Conservation (phyloP, 2,113 vertebrate genomes). For the Sylvilagus bachmani region DNA sequence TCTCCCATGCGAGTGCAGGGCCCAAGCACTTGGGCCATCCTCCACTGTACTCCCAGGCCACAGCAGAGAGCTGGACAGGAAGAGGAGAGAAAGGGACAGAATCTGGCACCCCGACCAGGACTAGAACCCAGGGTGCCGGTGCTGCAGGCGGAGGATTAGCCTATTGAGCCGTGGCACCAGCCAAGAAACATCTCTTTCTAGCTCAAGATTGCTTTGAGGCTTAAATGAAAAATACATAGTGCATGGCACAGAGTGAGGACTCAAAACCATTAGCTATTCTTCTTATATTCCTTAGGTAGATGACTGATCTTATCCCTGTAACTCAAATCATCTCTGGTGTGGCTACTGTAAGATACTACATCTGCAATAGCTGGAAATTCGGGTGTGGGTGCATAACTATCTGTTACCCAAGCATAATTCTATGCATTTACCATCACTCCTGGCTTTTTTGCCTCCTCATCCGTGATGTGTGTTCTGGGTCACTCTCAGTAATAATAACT, state of each 20-base stretch:
- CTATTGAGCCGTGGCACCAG: too few relatives aligned
- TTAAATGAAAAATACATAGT: slow-evolving; percentile 16
- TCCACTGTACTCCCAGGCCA: too few relatives aligned
- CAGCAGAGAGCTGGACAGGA: too few relatives aligned
- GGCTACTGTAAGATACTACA: background rate
- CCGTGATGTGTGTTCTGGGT: background rate
- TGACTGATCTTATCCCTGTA: background rate
- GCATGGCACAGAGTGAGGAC: background rate
- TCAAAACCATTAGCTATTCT: slow-evolving; percentile 8
- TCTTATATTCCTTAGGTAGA: background rate
- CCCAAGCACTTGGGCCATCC: too few relatives aligned
- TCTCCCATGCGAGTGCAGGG: too few relatives aligned
- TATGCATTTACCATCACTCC: background rate
- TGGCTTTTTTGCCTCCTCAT: background rate
- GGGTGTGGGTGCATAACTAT: background rate
- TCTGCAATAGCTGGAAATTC: background rate
- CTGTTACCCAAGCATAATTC: background rate
- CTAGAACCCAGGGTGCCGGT: too few relatives aligned
- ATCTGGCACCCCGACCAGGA: too few relatives aligned
- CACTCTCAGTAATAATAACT: background rate
- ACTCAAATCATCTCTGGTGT: background rate
- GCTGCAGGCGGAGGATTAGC: too few relatives aligned
- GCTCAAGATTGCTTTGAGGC: background rate
- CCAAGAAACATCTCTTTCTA: background rate
- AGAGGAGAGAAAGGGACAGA: too few relatives aligned